Evolutionary conservation across 2,888 invertebrate species (phyloP).

Genomic region (Hypselothyrea guttata): DNA sequence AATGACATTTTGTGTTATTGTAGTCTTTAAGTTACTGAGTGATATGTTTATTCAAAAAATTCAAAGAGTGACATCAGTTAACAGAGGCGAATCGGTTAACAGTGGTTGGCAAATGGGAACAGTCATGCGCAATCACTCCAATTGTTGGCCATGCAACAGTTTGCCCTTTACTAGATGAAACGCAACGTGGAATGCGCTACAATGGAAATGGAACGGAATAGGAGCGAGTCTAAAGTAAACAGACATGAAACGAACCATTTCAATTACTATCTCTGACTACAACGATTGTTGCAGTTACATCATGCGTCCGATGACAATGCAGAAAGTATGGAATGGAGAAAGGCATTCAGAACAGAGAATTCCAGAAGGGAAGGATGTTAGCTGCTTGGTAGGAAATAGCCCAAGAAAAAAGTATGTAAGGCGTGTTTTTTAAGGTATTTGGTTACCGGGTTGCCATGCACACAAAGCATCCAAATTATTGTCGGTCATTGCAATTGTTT

Average conservation of each 20-base stretch:
- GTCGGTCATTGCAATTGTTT: too few relatives aligned
- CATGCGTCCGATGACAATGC: conserved; percentile 12
- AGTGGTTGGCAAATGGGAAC: conserved; percentile 28
- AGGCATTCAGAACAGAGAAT: background rate
- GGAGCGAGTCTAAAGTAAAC: conserved; percentile 13
- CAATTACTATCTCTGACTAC: conserved; percentile 16
- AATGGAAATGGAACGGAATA: conserved; percentile 21
- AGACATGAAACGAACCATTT: conserved; percentile 22
- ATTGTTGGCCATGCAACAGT: conserved; percentile 66
- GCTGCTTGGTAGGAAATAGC: background rate
- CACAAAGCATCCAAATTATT: too few relatives aligned
- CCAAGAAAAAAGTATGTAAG: conserved; percentile 7
- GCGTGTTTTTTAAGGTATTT: conserved; percentile 3
- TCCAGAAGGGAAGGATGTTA: background rate
- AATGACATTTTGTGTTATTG: too few relatives aligned
- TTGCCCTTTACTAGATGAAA: conserved; percentile 41
- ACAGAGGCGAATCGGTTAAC: conserved; percentile 62
- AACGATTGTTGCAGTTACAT: conserved; percentile 37
- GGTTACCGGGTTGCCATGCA: background rate
- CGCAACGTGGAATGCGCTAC: background rate
- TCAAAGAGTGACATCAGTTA: conserved; percentile 54
- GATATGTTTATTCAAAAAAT: too few relatives aligned
- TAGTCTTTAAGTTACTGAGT: too few relatives aligned
- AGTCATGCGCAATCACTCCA: conserved; percentile 70
- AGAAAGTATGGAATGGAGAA: background rate